These are phyloP conservation scores for Sebastes matsubarae DNA, from an alignment of 2,797 vertebrate species.

Conservation along the genomic window DNA sequence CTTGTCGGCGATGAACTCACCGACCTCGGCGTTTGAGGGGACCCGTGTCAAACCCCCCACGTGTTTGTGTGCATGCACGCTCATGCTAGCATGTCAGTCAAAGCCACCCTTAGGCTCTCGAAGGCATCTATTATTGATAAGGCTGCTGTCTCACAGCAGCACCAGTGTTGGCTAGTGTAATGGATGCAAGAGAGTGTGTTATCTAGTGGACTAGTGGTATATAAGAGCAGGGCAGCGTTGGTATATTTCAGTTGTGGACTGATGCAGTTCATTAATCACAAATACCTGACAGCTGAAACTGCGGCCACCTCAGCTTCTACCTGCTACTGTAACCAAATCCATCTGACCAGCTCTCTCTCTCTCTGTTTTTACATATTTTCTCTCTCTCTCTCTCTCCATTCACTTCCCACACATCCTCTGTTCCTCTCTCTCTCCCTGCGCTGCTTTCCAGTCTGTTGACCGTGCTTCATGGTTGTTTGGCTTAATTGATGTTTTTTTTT, in stretches of 20 bases:
- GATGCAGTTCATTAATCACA: slow-evolving; percentile 55
- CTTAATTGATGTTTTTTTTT: slow-evolving; percentile 21
- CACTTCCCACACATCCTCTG: slow-evolving; percentile 21
- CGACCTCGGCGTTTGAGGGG: slow-evolving; percentile 43
- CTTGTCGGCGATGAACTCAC: slow-evolving; percentile 38
- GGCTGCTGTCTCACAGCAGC: slow-evolving; percentile 12
- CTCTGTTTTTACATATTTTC: slow-evolving; percentile 9
- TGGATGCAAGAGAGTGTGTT: slow-evolving; percentile 10
- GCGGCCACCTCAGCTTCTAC: slow-evolving; percentile 20
- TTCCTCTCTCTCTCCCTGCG: neutral
- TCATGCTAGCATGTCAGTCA: slow-evolving; percentile 42
- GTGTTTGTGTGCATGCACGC: neutral
- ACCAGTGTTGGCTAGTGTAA: slow-evolving; percentile 23
- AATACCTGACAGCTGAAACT: slow-evolving; percentile 21
- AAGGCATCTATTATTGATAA: slow-evolving; percentile 64
- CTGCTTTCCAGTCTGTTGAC: slow-evolving; percentile 39
- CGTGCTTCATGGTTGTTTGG: slow-evolving; percentile 40
- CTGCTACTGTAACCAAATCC: neutral
- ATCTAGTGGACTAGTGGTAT: neutral
- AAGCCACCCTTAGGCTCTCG: slow-evolving; percentile 27
- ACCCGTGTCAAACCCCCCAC: neutral
- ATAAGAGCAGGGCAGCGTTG: neutral
- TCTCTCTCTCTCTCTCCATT: slow-evolving; percentile 3
- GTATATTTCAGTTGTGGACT: neutral
- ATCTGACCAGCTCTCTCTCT: neutral